Evolutionary conservation across 2,888 invertebrate species (phyloP).

Genomic region (Oscheius sp.): DNA sequence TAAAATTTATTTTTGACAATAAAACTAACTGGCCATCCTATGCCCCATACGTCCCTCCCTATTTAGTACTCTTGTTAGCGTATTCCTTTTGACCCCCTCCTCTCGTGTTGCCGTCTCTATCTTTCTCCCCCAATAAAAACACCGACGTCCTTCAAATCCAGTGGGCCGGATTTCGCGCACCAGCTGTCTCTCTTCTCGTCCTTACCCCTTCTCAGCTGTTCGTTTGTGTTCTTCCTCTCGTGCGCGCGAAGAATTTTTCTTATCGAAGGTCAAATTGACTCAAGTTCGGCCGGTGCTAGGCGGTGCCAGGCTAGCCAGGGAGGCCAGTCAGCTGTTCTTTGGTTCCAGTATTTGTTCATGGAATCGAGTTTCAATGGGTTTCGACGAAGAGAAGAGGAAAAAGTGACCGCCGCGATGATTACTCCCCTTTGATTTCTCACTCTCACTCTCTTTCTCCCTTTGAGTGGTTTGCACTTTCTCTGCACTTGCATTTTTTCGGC

Average conservation of each 20-base stretch:
- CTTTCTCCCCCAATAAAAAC: background rate
- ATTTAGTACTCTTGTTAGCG: no score
- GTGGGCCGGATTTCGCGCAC: conserved; percentile 13
- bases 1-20: no score
- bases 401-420: conserved; percentile 21
- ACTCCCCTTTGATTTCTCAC: background rate
- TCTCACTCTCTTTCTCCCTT: background rate
- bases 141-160: background rate
- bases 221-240: no score
- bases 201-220: background rate
- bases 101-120: no score
- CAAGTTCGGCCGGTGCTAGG: conserved; percentile 7
- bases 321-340: conserved; percentile 15
- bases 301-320: conserved; percentile 15
- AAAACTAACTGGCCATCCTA: no score
- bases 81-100: no score
- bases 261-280: conserved; percentile 21
- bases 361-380: conserved; percentile 27
- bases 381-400: no score
- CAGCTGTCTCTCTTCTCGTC: conserved; percentile 13
- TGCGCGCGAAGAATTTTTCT: background rate
- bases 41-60: no score
- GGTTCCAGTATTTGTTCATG: conserved; percentile 13
- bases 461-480: background rate
- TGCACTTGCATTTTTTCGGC: background rate